Evolutionary conservation across 2,888 invertebrate species (phyloP).

Genomic region (Piscicola geometra): DNA sequence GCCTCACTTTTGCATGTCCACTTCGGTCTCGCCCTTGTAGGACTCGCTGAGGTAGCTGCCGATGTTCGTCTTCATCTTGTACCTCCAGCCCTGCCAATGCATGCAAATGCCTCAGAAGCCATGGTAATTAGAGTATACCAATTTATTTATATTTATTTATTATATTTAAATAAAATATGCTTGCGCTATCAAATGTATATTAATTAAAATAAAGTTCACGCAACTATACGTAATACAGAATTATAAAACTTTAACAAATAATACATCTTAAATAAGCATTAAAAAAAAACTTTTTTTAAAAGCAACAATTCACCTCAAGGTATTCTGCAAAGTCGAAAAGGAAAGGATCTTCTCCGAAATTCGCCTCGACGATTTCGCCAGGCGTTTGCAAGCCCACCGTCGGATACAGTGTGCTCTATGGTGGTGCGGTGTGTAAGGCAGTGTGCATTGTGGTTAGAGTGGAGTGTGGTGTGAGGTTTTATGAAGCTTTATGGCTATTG

Average conservation of each 20-base stretch:
- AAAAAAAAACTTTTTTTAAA: not conserved
- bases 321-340: constrained; percentile 95
- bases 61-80: constrained; percentile 75
- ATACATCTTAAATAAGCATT: not conserved
- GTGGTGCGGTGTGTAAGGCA: too few species aligned
- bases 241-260: not conserved
- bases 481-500: too few species aligned
- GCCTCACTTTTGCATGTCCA: constrained; percentile 78
- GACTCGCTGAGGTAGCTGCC: constrained; percentile 80
- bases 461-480: too few species aligned
- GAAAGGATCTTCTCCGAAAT: constrained; percentile 96
- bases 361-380: constrained; percentile 94
- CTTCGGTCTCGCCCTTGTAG: constrained; percentile 85
- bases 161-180: not conserved
- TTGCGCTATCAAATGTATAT: not conserved
- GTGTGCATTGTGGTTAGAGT: too few species aligned
- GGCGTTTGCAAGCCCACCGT: constrained; percentile 97
- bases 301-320: constrained; percentile 64
- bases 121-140: too few species aligned
- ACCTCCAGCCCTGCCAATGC: constrained; percentile 73
- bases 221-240: too few species aligned
- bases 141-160: too few species aligned
- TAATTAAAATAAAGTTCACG: not conserved
- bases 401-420: constrained; percentile 92
- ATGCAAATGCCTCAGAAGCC: too few species aligned